Evolutionary conservation across 2,888 invertebrate species (phyloP).

Genomic region (Euplagia quadripunctaria): DNA sequence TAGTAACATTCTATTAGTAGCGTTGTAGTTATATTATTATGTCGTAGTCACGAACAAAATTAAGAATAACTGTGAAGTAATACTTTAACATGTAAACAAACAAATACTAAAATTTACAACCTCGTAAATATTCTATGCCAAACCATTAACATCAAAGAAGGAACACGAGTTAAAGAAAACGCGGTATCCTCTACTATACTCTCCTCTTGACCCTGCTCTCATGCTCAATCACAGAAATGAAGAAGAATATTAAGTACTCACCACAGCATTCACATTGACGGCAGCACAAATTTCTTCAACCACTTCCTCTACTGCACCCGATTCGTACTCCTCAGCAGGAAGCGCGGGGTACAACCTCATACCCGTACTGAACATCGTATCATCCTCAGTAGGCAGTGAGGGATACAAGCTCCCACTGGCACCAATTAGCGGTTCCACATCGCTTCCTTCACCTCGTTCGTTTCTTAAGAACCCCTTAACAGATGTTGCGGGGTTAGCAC

Average conservation of each 20-base stretch:
- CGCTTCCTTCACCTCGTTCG: constrained; percentile 72
- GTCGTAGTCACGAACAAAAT: neutral
- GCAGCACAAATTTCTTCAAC: constrained; percentile 79
- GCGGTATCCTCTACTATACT: neutral
- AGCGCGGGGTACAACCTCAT: constrained; percentile 78
- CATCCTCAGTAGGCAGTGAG: constrained; percentile 73
- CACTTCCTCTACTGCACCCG: constrained; percentile 79
- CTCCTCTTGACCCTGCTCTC: neutral
- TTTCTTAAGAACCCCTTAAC: constrained; percentile 75
- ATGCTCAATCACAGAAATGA: neutral
- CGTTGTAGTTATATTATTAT: too few species aligned
- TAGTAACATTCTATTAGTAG: too few species aligned
- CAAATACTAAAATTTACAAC: constrained; percentile 6
- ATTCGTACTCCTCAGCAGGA: constrained; percentile 81
- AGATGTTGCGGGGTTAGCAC: constrained; percentile 68
- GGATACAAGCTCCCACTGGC: constrained; percentile 74
- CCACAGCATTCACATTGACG: constrained; percentile 78
- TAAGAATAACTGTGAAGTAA: neutral
- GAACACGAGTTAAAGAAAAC: neutral
- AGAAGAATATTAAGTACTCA: constrained; percentile 61
- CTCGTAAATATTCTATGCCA: constrained; percentile 1
- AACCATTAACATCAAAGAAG: neutral
- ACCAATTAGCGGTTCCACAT: constrained; percentile 62
- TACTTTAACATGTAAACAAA: constrained; percentile 3
- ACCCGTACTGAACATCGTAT: constrained; percentile 68